Evolutionary conservation across 2,888 invertebrate genomes (phyloP).

Genomic region (Epinotia nisella): DNA sequence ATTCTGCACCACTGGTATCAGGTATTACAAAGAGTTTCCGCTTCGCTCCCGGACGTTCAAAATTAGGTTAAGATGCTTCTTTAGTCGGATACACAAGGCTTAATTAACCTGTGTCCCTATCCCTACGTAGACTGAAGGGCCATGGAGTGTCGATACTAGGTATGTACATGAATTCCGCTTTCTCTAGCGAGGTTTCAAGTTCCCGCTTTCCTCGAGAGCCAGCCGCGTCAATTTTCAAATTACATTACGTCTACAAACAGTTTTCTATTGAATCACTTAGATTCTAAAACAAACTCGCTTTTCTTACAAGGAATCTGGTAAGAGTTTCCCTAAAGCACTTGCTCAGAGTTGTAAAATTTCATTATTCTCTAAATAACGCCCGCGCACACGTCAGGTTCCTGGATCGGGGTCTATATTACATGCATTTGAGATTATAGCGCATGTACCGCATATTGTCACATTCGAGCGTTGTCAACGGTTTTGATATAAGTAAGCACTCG

Average conservation of each 20-base stretch:
- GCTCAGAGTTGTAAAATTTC: background rate
- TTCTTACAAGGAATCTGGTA: background rate
- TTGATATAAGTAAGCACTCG: too few species aligned
- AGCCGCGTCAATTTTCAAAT: constrained; percentile 15
- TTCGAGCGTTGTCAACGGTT: too few species aligned
- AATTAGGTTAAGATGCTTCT: constrained; percentile 40
- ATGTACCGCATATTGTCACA: too few species aligned
- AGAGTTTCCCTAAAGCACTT: background rate
- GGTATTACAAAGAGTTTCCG: constrained; percentile 13
- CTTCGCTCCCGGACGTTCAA: constrained; percentile 6
- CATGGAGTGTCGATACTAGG: background rate
- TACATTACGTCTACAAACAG: constrained; percentile 1
- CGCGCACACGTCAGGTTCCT: too few species aligned
- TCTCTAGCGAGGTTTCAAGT: constrained; percentile 31
- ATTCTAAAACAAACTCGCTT: background rate
- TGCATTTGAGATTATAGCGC: too few species aligned
- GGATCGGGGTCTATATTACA: too few species aligned
- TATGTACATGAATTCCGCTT: constrained; percentile 14
- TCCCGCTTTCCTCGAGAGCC: constrained; percentile 25
- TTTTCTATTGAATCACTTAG: background rate
- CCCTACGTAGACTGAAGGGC: constrained; percentile 5
- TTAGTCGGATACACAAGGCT: constrained; percentile 4
- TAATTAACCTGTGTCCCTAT: constrained; percentile 5
- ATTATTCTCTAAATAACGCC: too few species aligned
- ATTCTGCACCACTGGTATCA: background rate